Evolutionary conservation across 2,797 vertebrate genomes (phyloP), one percentile per base, ranked within the genome.

Genomic region (Sebastes hubbsi): DNA sequence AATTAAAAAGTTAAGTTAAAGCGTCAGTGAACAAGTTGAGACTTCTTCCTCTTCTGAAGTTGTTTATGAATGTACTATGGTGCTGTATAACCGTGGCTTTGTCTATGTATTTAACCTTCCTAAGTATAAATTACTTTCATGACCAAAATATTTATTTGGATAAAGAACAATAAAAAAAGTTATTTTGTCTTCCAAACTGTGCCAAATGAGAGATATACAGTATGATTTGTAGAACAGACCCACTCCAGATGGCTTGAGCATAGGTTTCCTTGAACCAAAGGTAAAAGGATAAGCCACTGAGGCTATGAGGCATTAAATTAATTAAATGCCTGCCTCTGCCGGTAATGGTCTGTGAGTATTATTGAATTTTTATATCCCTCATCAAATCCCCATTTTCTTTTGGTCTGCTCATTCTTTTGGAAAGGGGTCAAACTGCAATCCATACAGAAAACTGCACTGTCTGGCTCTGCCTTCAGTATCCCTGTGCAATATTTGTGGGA

Each of bases 311-410:
- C 22, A 77, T 83, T 78, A 54, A 73, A 81, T 66, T n/a, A 58
- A 83, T 83, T 52, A 72, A 75, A 78, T 54, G 69, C 34, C 20
- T 30, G n/a, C 75, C 66, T 73, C 81, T 29, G 78, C 27, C 29
- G 63, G 61, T 76, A 77, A 77, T 67, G 64, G 32, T 64, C 75
- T 59, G 75, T 77, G n/a, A 82, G 70, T 27, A 42, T 71, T 72
- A 68, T 36, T 80, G 38, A 64, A 68, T 68, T 87, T 80, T 81
- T 83, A 84, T 66, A 42, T 73, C 75, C 58, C 7, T 90, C 71
- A 90, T 89, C 67, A 89, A 85, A 82, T 78, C 74, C 49, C 85
- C 59, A 68, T 81, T 80, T 81, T 87, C 8, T 82, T 68, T 56
- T 24, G 10, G 34, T 63, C 4, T 72, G 38, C 63, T 75, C 7